These are phyloP conservation scores for Upupa epops DNA, from an alignment of 2,113 vertebrate genomes.

Conservation along the genomic window DNA sequence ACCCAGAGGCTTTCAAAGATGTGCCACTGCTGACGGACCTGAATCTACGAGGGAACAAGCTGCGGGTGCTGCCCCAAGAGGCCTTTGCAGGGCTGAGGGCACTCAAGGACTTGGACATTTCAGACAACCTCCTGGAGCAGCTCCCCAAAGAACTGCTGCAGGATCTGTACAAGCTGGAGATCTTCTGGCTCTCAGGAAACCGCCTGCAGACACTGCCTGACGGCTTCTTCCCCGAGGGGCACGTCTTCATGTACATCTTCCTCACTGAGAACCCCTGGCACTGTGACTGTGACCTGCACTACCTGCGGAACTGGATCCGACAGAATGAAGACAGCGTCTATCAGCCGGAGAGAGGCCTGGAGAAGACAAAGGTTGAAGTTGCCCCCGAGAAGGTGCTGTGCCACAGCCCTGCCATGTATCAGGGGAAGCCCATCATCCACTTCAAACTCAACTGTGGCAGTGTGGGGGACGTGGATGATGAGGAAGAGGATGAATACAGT, in stretches of 20 bases:
- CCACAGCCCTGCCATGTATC: background rate
- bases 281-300: slow-evolving; percentile 43
- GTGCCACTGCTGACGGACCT: background rate
- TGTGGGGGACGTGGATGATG: rapidly evolving
- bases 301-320: slow-evolving; percentile 49
- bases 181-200: slow-evolving; percentile 54
- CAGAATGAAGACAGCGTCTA: background rate
- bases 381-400: slow-evolving; percentile 30
- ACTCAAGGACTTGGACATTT: slow-evolving; percentile 52
- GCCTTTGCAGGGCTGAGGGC: background rate
- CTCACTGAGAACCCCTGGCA: slow-evolving; percentile 62
- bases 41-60: slow-evolving; percentile 49
- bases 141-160: slow-evolving; percentile 46
- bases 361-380: slow-evolving; percentile 7
- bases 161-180: background rate
- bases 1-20: background rate
- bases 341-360: background rate
- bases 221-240: background rate
- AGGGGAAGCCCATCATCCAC: background rate
- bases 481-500: background rate
- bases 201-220: background rate
- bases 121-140: slow-evolving; percentile 27
- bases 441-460: background rate
- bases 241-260: background rate
- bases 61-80: background rate